Conservation (phyloP, 2,888 invertebrate genomes). For the Trissoscelio sp. region DNA sequence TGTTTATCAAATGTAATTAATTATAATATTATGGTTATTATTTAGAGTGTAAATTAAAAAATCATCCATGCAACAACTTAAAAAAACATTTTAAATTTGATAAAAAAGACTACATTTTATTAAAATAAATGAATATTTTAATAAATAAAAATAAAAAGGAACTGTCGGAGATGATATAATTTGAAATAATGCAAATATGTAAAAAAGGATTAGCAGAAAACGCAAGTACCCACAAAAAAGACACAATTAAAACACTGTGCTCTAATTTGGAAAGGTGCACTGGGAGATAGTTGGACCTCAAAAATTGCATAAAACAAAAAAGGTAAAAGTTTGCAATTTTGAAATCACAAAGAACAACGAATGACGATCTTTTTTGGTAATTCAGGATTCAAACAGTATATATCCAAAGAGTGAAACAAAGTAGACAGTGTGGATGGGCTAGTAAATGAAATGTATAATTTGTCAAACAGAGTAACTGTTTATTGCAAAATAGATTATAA, state of each 20-base stretch:
- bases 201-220: not conserved
- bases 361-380: not conserved
- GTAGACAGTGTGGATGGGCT: conserved; percentile 74
- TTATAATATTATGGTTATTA: too few species aligned
- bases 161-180: too few species aligned
- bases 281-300: not conserved
- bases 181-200: not conserved
- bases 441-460: conserved; percentile 82
- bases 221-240: conserved; percentile 3
- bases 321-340: not conserved
- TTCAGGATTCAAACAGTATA: not conserved
- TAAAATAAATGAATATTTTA: too few species aligned
- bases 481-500: conserved; percentile 82
- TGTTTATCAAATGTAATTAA: too few species aligned
- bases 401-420: conserved; percentile 21
- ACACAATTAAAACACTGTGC: conserved; percentile 21
- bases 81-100: too few species aligned
- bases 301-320: not conserved
- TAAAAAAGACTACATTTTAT: too few species aligned
- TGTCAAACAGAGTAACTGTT: conserved; percentile 82
- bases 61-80: too few species aligned
- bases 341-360: not conserved
- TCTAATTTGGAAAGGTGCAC: conserved; percentile 9
- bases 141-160: too few species aligned
- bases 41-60: too few species aligned